Evolutionary conservation across 1,140 invertebrate species (phyloP), one percentile per base, ranked within the genome.

Genomic region (Uloborus diversus): DNA sequence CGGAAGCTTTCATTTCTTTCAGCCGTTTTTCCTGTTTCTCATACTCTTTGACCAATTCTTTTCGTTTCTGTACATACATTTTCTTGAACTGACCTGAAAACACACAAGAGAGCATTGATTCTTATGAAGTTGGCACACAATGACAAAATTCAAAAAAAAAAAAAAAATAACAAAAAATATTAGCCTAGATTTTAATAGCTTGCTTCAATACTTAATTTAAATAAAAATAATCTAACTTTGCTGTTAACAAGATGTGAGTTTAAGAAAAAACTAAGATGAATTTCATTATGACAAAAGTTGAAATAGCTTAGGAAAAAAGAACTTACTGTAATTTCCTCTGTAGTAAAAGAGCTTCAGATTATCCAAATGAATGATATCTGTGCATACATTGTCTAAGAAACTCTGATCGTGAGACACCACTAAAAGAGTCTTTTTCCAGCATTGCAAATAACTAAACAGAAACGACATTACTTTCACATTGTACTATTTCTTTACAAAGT

Each of bases 381-480:
- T 98, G 86, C 97, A 99, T 3, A 99, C 96, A 85, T 99, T 99
- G 86, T 99, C 97, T 71, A 99, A 92, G 89, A 99, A 99, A 85
- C 96, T 97, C 87, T 99, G 97, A 89, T 99, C 97, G 90, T 99
- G 98, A 84, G 97, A 99, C 13, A 99, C 97, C 75, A 99, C 94
- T 3, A 99, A 86, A 2, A 99, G 87, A 0, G 98, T 99, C 85
- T 99, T 99, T 86, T 99, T 98, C 97, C 97, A 99, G 2, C 90
- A 91, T 90, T 99, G 96, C 17, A 99, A 88, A 87, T 99, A 99
- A 86, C 92, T 93, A 83, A 69, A 85, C 84, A 61, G 4, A 73
- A 73, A n/a, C 35, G 0, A 13, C 37, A 47, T 47, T 47, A 9
- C 17, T n/a, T n/a, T n/a, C n/a, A n/a, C n/a, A n/a, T n/a, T n/a